These are phyloP conservation scores for Dendrolimus kikuchii DNA, from an alignment of 1,140 invertebrate species.

Conservation along the genomic window DNA sequence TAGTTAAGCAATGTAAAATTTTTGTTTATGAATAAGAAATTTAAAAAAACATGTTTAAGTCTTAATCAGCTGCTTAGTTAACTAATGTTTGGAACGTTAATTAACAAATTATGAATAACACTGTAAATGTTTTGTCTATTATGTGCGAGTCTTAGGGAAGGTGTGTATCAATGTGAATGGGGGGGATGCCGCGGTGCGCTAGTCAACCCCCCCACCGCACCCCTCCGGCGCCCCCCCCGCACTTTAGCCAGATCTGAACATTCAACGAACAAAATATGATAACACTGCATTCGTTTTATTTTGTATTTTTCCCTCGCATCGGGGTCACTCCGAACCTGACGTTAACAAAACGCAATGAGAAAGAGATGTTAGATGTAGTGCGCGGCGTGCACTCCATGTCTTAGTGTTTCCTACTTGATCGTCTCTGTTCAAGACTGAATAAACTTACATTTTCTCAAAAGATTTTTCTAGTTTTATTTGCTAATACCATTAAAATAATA, in stretches of 20 bases:
- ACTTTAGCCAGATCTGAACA: conserved; percentile 1
- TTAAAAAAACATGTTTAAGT: too few relatives aligned
- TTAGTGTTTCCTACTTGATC: conserved; percentile 16
- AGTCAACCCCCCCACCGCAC: conserved; percentile 22
- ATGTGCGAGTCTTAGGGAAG: neutral
- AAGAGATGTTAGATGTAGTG: neutral
- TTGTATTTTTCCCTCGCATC: neutral
- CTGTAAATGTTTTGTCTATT: too few relatives aligned
- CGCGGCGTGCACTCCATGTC: neutral
- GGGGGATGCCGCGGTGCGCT: conserved; percentile 23
- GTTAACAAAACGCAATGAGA: neutral
- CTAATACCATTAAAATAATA: neutral
- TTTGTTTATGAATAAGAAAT: too few relatives aligned
- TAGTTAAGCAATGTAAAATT: too few relatives aligned
- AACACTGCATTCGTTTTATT: conserved; percentile 1
- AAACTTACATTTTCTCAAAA: conserved; percentile 31
- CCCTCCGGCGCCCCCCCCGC: conserved; percentile 14
- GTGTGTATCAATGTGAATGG: neutral
- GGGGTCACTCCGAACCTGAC: neutral
- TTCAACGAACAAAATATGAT: neutral
- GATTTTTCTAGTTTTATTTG: conserved; percentile 4
- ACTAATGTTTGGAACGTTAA: too few relatives aligned
- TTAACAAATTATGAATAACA: too few relatives aligned
- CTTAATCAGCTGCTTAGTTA: too few relatives aligned
- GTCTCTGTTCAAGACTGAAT: conserved; percentile 41